Percentiles rank a stretch among this genome's conserved stretches.
phyloP scores from a whole-genome alignment of 2,113 vertebrate genomes.

The Stictonetta naevosa region DNA sequence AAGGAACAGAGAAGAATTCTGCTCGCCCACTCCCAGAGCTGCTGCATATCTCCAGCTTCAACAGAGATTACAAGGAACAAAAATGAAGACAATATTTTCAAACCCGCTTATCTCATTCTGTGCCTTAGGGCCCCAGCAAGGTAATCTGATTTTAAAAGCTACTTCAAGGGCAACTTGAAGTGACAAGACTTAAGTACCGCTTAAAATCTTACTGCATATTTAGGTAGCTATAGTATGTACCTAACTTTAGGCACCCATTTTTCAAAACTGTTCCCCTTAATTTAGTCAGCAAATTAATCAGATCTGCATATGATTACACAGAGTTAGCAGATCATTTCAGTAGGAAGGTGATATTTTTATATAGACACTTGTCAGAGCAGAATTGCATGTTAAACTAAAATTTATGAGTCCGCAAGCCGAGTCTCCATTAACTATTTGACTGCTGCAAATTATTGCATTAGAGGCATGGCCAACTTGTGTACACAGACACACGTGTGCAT shows the following conservation, averaged over 20 bases:
- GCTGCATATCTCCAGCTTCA: conserved; percentile 12
- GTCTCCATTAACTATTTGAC: conserved; percentile 37
- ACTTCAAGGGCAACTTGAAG: conserved; percentile 31
- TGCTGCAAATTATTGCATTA: conserved; percentile 1
- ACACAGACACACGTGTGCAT: neutral
- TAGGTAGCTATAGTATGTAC: conserved; percentile 21
- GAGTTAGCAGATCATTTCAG: conserved; percentile 45
- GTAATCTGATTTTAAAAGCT: conserved; percentile 55
- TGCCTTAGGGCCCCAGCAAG: neutral
- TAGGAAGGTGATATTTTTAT: conserved; percentile 68
- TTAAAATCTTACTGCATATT: conserved; percentile 42
- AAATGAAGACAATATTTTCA: conserved; percentile 53
- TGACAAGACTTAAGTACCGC: conserved; percentile 23
- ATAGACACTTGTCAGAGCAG: conserved; percentile 14
- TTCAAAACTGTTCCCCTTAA: conserved; percentile 42
- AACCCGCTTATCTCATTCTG: conserved; percentile 38
- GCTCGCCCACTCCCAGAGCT: neutral
- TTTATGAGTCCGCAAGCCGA: conserved; percentile 4
- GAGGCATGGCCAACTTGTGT: neutral
- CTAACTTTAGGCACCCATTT: conserved; percentile 56
- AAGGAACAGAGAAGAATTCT: neutral
- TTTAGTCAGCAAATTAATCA: conserved; percentile 68
- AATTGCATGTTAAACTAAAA: conserved; percentile 34
- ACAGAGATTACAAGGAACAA: conserved; percentile 40
- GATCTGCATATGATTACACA: conserved; percentile 64